A percentile compares a stretch with the other conserved stretches of the same genome.
phyloP scores from a whole-genome alignment of 2,113 vertebrate species.

The Synodontis membranacea region DNA sequence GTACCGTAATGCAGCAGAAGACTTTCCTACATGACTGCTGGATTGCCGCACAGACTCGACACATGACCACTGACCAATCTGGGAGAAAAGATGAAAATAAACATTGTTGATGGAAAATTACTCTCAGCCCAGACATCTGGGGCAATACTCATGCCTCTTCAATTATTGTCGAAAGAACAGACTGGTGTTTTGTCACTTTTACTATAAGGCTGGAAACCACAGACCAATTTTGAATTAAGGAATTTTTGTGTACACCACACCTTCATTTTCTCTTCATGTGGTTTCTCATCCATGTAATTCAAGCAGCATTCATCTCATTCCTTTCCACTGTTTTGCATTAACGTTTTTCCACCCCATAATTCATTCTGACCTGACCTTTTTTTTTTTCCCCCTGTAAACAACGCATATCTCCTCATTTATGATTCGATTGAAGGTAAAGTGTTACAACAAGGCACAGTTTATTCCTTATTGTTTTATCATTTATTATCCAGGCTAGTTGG shows the following conservation, averaged over 20 bases:
- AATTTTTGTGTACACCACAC: constrained; percentile 7
- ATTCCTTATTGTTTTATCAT: constrained; percentile 53
- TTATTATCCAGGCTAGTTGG: constrained; percentile 2
- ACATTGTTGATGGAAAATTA: background rate
- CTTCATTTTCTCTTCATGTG: background rate
- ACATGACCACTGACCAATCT: constrained; percentile 16
- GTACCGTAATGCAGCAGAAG: background rate
- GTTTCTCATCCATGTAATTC: background rate
- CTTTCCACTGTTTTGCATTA: background rate
- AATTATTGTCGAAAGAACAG: background rate
- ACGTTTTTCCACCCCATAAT: background rate
- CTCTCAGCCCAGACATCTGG: constrained; percentile 6
- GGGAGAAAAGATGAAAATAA: background rate
- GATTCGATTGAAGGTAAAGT: constrained; percentile 50
- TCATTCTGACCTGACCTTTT: background rate
- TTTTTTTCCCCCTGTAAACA: background rate
- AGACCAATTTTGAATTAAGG: background rate
- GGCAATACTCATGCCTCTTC: background rate
- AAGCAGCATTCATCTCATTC: background rate
- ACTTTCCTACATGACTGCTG: background rate
- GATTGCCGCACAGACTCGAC: background rate
- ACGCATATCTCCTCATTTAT: background rate
- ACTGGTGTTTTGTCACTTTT: constrained; percentile 9
- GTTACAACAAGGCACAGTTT: constrained; percentile 51
- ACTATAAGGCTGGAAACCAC: background rate